Evolutionary conservation across 1,140 invertebrate species (phyloP).

Genomic region (Caerostris darwini): DNA sequence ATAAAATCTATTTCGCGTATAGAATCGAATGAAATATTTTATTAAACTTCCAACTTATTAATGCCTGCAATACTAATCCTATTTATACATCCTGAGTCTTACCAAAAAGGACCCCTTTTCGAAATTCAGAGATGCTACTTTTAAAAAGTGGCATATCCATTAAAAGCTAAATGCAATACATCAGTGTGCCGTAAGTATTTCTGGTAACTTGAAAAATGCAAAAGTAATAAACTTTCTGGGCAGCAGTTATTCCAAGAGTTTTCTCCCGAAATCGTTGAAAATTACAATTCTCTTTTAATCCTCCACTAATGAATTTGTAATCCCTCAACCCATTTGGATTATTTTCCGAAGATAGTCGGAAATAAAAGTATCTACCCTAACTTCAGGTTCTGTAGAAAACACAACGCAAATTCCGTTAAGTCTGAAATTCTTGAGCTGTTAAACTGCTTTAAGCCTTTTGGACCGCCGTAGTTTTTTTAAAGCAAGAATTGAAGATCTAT

Average conservation of each 20-base stretch:
- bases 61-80: no score
- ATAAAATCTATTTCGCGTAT: no score
- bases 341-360: background rate
- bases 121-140: background rate
- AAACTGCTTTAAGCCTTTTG: background rate
- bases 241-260: background rate
- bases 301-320: slow-evolving; percentile 35
- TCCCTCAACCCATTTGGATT: slow-evolving; percentile 8
- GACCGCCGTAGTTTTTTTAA: background rate
- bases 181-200: background rate
- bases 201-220: background rate
- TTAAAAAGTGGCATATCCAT: background rate
- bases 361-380: background rate
- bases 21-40: no score
- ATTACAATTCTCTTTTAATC: slow-evolving; percentile 29
- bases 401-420: slow-evolving; percentile 33
- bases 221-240: background rate
- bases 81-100: no score
- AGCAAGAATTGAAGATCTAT: background rate
- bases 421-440: background rate
- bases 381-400: slow-evolving; percentile 2
- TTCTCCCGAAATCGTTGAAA: background rate
- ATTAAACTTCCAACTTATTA: no score
- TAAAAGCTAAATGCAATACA: background rate
- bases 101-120: background rate